phyloP scores from a whole-genome alignment of 2,888 invertebrate genomes.

The Falcaria lacertinaria region DNA sequence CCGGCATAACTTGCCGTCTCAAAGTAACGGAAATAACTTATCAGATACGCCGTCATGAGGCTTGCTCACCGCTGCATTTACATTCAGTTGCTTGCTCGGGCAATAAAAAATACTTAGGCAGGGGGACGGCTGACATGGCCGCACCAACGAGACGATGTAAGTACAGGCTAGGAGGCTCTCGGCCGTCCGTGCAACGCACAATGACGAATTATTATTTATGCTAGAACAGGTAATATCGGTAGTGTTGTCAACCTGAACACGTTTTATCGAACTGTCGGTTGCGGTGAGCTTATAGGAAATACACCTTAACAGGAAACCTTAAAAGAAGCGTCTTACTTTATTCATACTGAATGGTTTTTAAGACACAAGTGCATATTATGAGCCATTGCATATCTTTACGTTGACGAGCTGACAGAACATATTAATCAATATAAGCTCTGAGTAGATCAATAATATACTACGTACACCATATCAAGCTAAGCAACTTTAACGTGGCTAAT shows the following conservation, averaged over 20 bases:
- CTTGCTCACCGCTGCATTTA: slow-evolving; percentile 31
- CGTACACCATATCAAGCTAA: no score
- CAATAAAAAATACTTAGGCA: slow-evolving; percentile 30
- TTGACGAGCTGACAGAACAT: no score
- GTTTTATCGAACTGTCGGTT: background rate
- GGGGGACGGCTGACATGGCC: slow-evolving; percentile 46
- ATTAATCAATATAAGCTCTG: no score
- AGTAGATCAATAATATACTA: no score
- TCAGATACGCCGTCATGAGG: slow-evolving; percentile 51
- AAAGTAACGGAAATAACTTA: slow-evolving; percentile 69
- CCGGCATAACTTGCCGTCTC: slow-evolving; percentile 36
- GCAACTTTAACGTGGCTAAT: no score
- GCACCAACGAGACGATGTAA: slow-evolving; percentile 42
- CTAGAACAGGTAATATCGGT: slow-evolving; percentile 66
- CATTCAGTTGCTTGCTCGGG: slow-evolving; percentile 23
- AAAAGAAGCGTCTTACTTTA: no score
- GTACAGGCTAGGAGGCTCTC: slow-evolving; percentile 53
- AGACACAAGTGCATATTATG: no score
- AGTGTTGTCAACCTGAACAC: slow-evolving; percentile 32
- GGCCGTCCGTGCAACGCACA: slow-evolving; percentile 56
- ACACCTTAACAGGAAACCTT: background rate
- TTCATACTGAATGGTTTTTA: no score
- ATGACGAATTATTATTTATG: slow-evolving; percentile 69
- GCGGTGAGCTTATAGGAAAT: background rate
- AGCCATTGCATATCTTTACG: no score